Evolutionary conservation across 2,113 vertebrate species (phyloP).

Genomic region (Erythrolamprus reginae): DNA sequence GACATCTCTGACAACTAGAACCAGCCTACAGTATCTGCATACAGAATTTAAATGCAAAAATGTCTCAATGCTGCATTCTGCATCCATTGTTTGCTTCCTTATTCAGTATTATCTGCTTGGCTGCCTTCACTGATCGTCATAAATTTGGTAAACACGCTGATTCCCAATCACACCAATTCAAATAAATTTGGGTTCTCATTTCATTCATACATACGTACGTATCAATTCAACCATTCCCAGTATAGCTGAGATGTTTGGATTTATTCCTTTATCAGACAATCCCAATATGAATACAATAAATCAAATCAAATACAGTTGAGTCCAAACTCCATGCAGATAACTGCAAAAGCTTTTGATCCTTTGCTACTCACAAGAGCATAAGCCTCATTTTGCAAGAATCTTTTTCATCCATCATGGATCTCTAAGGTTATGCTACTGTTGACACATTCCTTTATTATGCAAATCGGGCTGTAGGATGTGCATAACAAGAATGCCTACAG

Average conservation of each 20-base stretch:
- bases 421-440: constrained; percentile 46
- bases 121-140: background rate
- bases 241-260: background rate
- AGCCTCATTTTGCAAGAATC: constrained; percentile 43
- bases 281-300: background rate
- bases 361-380: constrained; percentile 31
- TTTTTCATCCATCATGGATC: constrained; percentile 40
- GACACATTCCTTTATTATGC: constrained; percentile 59
- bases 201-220: background rate
- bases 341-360: background rate
- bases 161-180: background rate
- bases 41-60: background rate
- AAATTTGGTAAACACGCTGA: background rate
- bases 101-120: background rate
- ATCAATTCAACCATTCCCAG: background rate
- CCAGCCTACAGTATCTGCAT: background rate
- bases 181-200: background rate
- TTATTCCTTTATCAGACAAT: background rate
- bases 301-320: background rate
- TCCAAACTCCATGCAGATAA: background rate
- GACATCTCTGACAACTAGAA: background rate
- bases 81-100: background rate
- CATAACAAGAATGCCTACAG: constrained; percentile 54
- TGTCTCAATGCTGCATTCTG: background rate
- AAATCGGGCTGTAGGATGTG: constrained; percentile 54